Evolutionary conservation across 2,888 invertebrate genomes (phyloP).

Genomic region (Drosophila rellima): DNA sequence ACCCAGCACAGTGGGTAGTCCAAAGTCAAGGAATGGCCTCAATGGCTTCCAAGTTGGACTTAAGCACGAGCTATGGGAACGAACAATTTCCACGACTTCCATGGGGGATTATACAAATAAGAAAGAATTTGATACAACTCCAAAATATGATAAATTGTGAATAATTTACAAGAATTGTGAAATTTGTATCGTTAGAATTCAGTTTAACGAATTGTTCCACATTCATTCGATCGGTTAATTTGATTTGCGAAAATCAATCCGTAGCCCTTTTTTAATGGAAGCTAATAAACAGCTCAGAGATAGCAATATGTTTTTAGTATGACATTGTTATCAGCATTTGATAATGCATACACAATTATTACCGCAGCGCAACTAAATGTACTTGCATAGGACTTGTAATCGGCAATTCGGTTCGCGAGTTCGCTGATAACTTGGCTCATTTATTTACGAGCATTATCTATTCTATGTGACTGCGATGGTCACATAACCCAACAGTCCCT

Average conservation of each 20-base stretch:
- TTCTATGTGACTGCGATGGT: conserved; percentile 22
- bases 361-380: conserved; percentile 53
- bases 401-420: conserved; percentile 43
- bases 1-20: conserved; percentile 37
- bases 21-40: conserved; percentile 3
- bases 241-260: conserved; percentile 64
- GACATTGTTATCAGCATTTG: conserved; percentile 50
- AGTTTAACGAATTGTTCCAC: conserved; percentile 13
- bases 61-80: conserved; percentile 16
- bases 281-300: conserved; percentile 51
- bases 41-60: conserved; percentile 20
- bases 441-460: conserved; percentile 29
- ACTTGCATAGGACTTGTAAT: conserved; percentile 45
- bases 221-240: conserved; percentile 23
- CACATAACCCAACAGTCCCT: background rate
- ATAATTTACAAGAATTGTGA: conserved; percentile 11
- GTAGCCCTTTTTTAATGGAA: conserved; percentile 61
- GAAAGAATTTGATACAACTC: background rate
- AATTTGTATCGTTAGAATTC: conserved; percentile 11
- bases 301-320: conserved; percentile 44
- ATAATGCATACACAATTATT: conserved; percentile 75
- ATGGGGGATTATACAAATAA: conserved; percentile 6
- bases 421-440: conserved; percentile 35
- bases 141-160: conserved; percentile 18
- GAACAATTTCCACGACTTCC: background rate